Evolutionary conservation across 2,797 vertebrate genomes (phyloP).

Genomic region (Macropodus opercularis): DNA sequence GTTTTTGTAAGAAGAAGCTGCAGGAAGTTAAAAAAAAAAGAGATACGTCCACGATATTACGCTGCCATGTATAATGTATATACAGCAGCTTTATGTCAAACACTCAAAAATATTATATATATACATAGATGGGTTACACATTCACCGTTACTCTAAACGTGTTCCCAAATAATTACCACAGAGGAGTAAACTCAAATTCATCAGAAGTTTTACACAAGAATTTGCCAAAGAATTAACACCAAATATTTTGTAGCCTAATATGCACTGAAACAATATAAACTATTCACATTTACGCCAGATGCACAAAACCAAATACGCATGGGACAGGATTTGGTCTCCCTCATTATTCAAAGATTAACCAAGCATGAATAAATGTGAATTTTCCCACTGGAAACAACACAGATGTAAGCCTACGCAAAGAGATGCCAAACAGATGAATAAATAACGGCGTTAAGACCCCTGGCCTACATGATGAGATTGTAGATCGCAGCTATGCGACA

Average conservation of each 20-base stretch:
- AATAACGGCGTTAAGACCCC: background rate
- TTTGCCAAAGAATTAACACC: too few relatives aligned
- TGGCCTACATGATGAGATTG: background rate
- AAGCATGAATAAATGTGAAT: constrained; percentile 6
- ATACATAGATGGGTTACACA: too few relatives aligned
- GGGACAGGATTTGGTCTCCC: constrained; percentile 2
- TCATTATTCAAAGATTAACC: constrained; percentile 15
- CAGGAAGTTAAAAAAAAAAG: constrained; percentile 1
- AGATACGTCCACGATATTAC: too few relatives aligned
- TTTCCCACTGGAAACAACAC: constrained; percentile 5
- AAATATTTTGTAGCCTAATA: background rate
- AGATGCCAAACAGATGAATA: constrained; percentile 1
- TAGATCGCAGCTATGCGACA: background rate
- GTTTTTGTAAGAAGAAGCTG: background rate
- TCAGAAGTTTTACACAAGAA: too few relatives aligned
- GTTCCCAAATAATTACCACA: too few relatives aligned
- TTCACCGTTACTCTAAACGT: too few relatives aligned
- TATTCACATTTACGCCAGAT: constrained; percentile 8
- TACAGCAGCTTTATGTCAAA: too few relatives aligned
- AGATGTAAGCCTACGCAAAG: background rate
- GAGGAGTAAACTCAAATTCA: too few relatives aligned
- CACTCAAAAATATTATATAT: too few relatives aligned
- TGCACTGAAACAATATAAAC: background rate
- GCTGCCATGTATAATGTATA: too few relatives aligned
- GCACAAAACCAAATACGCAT: constrained; percentile 22